Conservation (phyloP, 1,140 invertebrate species). For the Ceratina japonica region DNA sequence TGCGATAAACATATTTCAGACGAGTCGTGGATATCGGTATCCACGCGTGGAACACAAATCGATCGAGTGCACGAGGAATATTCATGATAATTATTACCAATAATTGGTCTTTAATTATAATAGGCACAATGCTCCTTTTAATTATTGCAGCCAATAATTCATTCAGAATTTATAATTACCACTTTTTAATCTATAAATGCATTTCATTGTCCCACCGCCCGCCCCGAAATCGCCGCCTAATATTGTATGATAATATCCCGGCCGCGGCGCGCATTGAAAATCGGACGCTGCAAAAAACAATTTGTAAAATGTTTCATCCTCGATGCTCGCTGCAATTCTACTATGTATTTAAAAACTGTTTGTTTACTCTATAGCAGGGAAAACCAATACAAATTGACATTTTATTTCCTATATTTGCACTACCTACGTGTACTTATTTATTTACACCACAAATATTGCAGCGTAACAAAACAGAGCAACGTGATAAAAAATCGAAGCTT, state of each 20-base stretch:
- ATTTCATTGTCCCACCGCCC: not conserved
- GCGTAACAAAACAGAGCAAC: too few relatives aligned
- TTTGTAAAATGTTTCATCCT: not conserved
- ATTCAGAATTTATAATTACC: constrained; percentile 56
- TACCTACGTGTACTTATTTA: too few relatives aligned
- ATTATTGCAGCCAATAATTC: constrained; percentile 41
- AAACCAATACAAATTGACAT: too few relatives aligned
- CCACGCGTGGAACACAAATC: constrained; percentile 32
- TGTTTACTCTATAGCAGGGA: too few relatives aligned
- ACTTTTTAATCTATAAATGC: constrained; percentile 41
- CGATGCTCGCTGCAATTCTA: too few relatives aligned
- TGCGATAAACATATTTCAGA: constrained; percentile 54
- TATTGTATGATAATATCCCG: constrained; percentile 3
- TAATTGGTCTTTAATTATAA: constrained; percentile 61
- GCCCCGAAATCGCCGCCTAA: not conserved
- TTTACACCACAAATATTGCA: too few relatives aligned
- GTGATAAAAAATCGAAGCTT: too few relatives aligned
- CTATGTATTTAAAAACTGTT: too few relatives aligned
- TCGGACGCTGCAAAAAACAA: not conserved
- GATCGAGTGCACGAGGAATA: constrained; percentile 35
- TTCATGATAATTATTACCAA: constrained; percentile 59
- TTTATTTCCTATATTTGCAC: too few relatives aligned
- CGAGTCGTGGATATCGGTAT: constrained; percentile 15
- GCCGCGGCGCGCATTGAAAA: too few relatives aligned
- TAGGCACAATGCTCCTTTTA: constrained; percentile 41